A percentile compares a stretch with the other conserved stretches of the same genome.
These are phyloP conservation scores for Temnothorax curvispinosus DNA, from an alignment of 1,140 invertebrate species.

Conservation along the genomic window DNA sequence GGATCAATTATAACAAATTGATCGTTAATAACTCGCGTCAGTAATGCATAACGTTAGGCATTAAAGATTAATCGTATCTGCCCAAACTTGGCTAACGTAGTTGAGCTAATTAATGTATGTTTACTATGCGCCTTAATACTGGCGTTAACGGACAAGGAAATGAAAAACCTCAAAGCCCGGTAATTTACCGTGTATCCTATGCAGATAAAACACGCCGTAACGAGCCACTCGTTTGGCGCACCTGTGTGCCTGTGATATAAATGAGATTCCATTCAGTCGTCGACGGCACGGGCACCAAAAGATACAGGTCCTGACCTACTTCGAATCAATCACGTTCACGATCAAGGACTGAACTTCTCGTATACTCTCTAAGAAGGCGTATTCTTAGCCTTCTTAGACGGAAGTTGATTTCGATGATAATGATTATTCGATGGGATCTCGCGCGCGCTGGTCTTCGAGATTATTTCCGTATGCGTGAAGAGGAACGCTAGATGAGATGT, in stretches of 20 bases:
- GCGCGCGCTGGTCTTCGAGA: background rate
- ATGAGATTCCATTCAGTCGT: constrained; percentile 59
- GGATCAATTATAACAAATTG: constrained; percentile 26
- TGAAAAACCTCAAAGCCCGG: background rate
- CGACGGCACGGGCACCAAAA: constrained; percentile 67
- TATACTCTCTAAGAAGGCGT: constrained; percentile 30
- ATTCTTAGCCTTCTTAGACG: background rate
- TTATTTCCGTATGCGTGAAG: background rate
- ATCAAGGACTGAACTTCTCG: constrained; percentile 77
- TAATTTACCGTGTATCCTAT: background rate
- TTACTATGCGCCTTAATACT: background rate
- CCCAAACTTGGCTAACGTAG: background rate
- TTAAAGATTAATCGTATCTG: background rate
- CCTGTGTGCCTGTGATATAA: constrained; percentile 39
- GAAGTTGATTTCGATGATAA: constrained; percentile 14
- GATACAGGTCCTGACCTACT: constrained; percentile 80
- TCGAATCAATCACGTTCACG: constrained; percentile 78
- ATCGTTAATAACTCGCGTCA: background rate
- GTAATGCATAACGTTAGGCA: background rate
- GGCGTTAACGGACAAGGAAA: background rate
- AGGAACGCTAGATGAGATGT: background rate
- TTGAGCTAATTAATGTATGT: constrained; percentile 4
- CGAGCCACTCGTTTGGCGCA: background rate
- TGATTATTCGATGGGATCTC: background rate
- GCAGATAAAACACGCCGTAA: background rate